Base-by-base conservation (phyloP, 2,888 invertebrate species). In the Leucoma salicis region DNA sequence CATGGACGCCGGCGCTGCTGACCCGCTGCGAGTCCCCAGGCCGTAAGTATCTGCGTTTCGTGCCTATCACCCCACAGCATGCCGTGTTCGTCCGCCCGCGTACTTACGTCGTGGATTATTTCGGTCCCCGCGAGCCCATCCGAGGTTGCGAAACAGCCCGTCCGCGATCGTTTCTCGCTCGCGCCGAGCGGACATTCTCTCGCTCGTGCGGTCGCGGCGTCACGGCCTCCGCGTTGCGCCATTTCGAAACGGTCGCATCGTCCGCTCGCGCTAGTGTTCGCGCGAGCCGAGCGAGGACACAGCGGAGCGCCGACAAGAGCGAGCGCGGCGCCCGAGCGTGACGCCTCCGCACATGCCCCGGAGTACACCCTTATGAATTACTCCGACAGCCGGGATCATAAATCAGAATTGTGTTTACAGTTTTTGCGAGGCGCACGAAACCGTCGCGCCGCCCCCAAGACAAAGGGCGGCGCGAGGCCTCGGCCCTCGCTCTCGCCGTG, bases 221-320 rank as follows among this genome's bases (percentile, higher is more conserved):
- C 85, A 84, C 85, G 87, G 87, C 86, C 87, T 82, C 85, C 83
- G 79, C 81, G 86, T 83, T 87, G 85, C 87, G 87, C 87, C 86
- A 87, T 84, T 83, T 78, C 81, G 76, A 73, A 78, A 76, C 79
- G 81, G 74, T 75, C 78, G 80, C 78, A 71, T 79, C 79, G 78
- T 70, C 72, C 70, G 75, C 68, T 59, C 54, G 71, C 72, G 71
- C 61, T 57, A 58, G 58, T 56, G 60, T 49, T 59, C 46, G 60
- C 63, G 70, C 70, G 67, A 70, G 70, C 65, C 68, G 60, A 70
- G 72, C 78, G 73, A 74, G 79, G 78, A 77, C 78, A 76, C 78
- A 70, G 80, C 74, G 73, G 61, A 45, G 74, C 72, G 68, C 70
- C 64, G 66, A 67, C 74, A 82, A 82, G 78, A 78, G 73, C 63